Conservation (phyloP, 1,140 invertebrate species). For the Euschistus heros region DNA sequence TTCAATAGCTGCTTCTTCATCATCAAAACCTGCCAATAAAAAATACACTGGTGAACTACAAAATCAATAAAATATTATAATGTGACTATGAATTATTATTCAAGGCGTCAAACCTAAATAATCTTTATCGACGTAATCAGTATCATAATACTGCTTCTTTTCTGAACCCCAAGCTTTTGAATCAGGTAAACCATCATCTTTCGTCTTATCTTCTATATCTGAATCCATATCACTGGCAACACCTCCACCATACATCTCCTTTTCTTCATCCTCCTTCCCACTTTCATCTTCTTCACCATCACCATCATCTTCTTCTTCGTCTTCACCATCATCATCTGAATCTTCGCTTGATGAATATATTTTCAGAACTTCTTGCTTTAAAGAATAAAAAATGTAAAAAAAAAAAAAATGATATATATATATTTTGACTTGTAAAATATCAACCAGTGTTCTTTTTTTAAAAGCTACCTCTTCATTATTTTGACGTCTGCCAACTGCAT, state of each 20-base stretch:
- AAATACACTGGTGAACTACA: background rate
- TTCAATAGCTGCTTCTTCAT: slow-evolving; percentile 59
- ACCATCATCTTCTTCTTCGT: slow-evolving; percentile 36
- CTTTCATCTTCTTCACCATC: slow-evolving; percentile 41
- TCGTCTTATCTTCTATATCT: slow-evolving; percentile 57
- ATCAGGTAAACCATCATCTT: slow-evolving; percentile 58
- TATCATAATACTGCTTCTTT: slow-evolving; percentile 65
- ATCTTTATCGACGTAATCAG: slow-evolving; percentile 80
- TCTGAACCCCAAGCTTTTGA: slow-evolving; percentile 76
- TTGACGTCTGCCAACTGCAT: slow-evolving; percentile 39
- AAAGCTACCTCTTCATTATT: slow-evolving; percentile 39
- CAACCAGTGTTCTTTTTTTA: slow-evolving; percentile 15
- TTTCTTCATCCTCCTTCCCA: slow-evolving; percentile 35
- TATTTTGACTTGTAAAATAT: background rate
- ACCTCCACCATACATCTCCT: slow-evolving; percentile 41
- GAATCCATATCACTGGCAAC: slow-evolving; percentile 38
- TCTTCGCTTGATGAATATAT: slow-evolving; percentile 36
- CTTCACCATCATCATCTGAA: slow-evolving; percentile 42
- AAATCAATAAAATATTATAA: background rate
- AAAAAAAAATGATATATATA: background rate
- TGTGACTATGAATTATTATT: background rate
- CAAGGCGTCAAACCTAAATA: slow-evolving; percentile 45
- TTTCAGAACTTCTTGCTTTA: slow-evolving; percentile 47
- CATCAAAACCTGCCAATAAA: slow-evolving; percentile 41
- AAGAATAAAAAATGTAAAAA: background rate